These are phyloP conservation scores for Drosophila villosipedis DNA, from an alignment of 2,888 invertebrate genomes.

Conservation along the genomic window DNA sequence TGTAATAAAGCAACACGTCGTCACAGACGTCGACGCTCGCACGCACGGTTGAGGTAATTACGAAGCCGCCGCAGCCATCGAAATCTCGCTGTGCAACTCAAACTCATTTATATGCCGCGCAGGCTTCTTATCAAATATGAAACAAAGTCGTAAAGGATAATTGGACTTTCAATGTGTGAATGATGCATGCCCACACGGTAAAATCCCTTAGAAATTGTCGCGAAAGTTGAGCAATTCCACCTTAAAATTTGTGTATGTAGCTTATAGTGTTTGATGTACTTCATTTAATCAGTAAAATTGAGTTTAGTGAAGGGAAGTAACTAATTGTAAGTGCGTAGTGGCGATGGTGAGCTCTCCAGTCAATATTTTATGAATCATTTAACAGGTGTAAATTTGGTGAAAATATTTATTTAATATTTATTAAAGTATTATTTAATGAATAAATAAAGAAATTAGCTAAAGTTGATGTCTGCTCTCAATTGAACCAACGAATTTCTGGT, in stretches of 20 bases:
- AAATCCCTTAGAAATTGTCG: conserved; percentile 48
- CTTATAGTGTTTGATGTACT: background rate
- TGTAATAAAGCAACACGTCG: conserved; percentile 80
- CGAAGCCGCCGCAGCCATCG: conserved; percentile 50
- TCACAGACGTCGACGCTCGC: conserved; percentile 51
- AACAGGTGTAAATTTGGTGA: background rate
- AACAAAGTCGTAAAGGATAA: conserved; percentile 82
- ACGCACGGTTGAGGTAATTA: conserved; percentile 68
- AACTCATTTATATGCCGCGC: conserved; percentile 74
- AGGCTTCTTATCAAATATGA: conserved; percentile 81
- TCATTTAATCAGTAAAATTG: conserved; percentile 11
- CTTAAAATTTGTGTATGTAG: background rate
- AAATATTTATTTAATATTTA: too few relatives aligned
- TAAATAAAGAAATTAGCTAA: background rate
- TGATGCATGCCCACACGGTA: conserved; percentile 35
- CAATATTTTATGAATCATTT: background rate
- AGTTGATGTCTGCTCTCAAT: background rate
- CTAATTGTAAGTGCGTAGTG: background rate
- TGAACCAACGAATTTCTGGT: too few relatives aligned
- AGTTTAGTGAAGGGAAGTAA: background rate
- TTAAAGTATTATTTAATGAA: background rate
- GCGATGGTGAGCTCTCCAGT: background rate
- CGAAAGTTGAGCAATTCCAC: conserved; percentile 8
- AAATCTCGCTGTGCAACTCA: conserved; percentile 46
- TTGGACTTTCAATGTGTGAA: conserved; percentile 71